Base-by-base conservation (phyloP, 1,140 invertebrate species). In the Papilio glaucus region DNA sequence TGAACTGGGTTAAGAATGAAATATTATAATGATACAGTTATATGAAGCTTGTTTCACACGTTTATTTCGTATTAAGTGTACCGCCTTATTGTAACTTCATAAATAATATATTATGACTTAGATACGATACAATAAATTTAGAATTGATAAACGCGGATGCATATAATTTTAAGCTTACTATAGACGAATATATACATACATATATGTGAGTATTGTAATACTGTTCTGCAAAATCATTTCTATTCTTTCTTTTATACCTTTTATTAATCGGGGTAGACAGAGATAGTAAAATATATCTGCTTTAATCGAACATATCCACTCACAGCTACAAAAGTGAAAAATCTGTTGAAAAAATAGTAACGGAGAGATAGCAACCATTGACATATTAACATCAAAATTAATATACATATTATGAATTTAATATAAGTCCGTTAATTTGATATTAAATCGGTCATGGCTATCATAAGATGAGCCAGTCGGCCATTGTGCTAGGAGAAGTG, bases 381-480 rank as follows among this genome's bases (percentile, higher is more conserved):
- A 33, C 29, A 6, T 33, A 7, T 49, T 13, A 26, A 24, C 18
- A 24, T 21, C 10, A 57, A 9, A 57, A 57, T 57, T 57, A 18
- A 26, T 13, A 26, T 57, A 26, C 10, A 26, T 45, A 57, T 7
- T 57, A 26, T 57, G 9, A 57, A 18, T 39, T 65, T 65, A 38
- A 65, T 21, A 65, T 39, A 63, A 37, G 62, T 65, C 8, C n/a
- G 62, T 41, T 41, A 65, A 65, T 65, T 41, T 21, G 15, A 21
- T 41, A 65, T 21, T 41, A 60, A 65, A 72, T 18, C 45, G 70
- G 72, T 77, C 74, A 78, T 74, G 71, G 77, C 68, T 78, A 76
- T 76, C 71, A 73, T 42, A 60, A 73, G 74, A 78, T 73, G 72
- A 76, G 72, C 72, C 79, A 73, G 72, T 77, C 72, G 65, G 49